Evolutionary conservation across 2,113 vertebrate species (phyloP).

Genomic region (Mus musculus): GRCm39 chr17:33770001-33770500

Average conservation of each 20-base stretch:
- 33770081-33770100: conserved; percentile 92
- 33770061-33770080: conserved; percentile 91
- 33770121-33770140: conserved; percentile 95
- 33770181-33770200: neutral
- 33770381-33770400: conserved; percentile 91
- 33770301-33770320: conserved; percentile 92
- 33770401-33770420: conserved; percentile 88
- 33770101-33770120: conserved; percentile 96
- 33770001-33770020: conserved; percentile 96
- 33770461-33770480: neutral
- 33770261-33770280: conserved; percentile 94
- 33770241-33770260: conserved; percentile 95
- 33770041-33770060: conserved; percentile 90
- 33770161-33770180: conserved; percentile 87
- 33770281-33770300: conserved; percentile 95
- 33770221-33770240: conserved; percentile 69
- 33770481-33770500: neutral
- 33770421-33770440: neutral
- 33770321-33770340: conserved; percentile 91
- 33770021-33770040: conserved; percentile 96
- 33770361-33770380: conserved; percentile 91
- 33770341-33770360: conserved; percentile 94
- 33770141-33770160: conserved; percentile 97
- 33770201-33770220: too few relatives aligned
- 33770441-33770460: neutral